phyloP scores from a whole-genome alignment of 2,888 invertebrate genomes.

The Cosmia pyralina region DNA sequence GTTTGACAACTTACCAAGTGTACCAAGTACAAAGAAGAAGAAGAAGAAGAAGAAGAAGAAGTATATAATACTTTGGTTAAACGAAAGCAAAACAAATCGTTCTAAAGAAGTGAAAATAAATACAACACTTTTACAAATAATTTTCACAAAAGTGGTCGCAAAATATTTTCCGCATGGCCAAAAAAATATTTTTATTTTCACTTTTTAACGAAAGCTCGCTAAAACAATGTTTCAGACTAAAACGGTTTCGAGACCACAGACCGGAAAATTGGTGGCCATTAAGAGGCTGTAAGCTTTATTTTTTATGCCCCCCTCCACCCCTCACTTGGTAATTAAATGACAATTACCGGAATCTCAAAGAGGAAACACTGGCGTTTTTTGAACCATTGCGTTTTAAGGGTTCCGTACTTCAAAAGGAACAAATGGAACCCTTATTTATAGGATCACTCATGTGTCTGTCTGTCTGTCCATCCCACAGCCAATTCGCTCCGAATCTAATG shows the following conservation, averaged over 20 bases:
- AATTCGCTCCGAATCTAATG: too few species aligned
- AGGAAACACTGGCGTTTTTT: slow-evolving; percentile 68
- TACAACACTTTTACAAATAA: background rate
- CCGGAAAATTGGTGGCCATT: slow-evolving; percentile 82
- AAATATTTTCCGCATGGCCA: slow-evolving; percentile 45
- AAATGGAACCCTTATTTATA: too few species aligned
- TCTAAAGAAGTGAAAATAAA: slow-evolving; percentile 12
- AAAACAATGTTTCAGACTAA: slow-evolving; percentile 75
- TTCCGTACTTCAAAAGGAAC: too few species aligned
- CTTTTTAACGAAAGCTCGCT: slow-evolving; percentile 69
- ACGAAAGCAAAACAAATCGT: background rate
- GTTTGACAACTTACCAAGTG: too few species aligned
- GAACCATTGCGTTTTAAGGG: slow-evolving; percentile 50
- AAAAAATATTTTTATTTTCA: slow-evolving; percentile 58
- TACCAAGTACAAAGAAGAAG: too few species aligned
- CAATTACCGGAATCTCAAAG: slow-evolving; percentile 82
- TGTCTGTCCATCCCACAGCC: too few species aligned
- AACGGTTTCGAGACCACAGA: slow-evolving; percentile 73
- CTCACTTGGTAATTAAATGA: slow-evolving; percentile 85
- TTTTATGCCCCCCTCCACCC: slow-evolving; percentile 71
- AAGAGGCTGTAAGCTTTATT: slow-evolving; percentile 80
- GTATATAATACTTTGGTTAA: background rate
- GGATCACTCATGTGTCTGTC: too few species aligned
- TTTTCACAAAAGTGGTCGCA: slow-evolving; percentile 38
- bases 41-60: too few species aligned